Evolutionary conservation across 2,113 vertebrate species (phyloP), one percentile per base, ranked within the genome.

Genomic region (Emydura subglobosa): DNA sequence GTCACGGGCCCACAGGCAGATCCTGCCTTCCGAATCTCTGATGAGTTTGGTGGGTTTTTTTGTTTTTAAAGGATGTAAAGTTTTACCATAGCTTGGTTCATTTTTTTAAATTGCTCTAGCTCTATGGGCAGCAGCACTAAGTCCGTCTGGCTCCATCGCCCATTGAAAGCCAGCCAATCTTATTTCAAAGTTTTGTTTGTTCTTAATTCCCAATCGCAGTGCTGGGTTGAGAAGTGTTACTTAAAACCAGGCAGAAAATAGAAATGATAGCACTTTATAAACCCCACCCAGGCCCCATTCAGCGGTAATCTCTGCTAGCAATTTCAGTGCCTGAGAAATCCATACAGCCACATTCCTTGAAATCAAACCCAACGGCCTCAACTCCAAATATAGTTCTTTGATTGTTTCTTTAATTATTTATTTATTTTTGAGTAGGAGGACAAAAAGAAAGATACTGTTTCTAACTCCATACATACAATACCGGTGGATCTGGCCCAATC

Each of bases 221-320:
- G 90, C 95, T 95, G 92, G 74, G 95, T 93, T 91, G 59, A 78
- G 83, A 88, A 89, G n/a, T 84, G 93, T 93, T 92, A 78, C 39
- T 54, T 94, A 54, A 96, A 93, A 93, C 85, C 92, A 93, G 95
- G 83, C 93, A 88, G 83, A 95, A 94, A 87, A 93, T 50, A 90
- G 96, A 74, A 91, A 90, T 96, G 13, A 93, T 21, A 81, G 96
- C 96, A 97, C 96, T 96, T 96, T 97, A 95, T 72, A 85, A 96
- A 95, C 92, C 89, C 93, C 91, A 95, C 88, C 94, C 91, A 96
- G 92, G 92, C 93, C 95, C 91, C 86, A 44, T 92, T 92, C 83
- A 83, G 79, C 79, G 91, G 90, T 79, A 94, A 91, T 93, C 86
- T 42, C 22, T 10, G 24, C 42, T 83, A 92, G 84, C 0, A 25